A percentile compares a stretch with the other conserved stretches of the same genome.
These are phyloP conservation scores for Apamea sordens DNA, from an alignment of 2,888 invertebrate genomes.

Conservation along the genomic window DNA sequence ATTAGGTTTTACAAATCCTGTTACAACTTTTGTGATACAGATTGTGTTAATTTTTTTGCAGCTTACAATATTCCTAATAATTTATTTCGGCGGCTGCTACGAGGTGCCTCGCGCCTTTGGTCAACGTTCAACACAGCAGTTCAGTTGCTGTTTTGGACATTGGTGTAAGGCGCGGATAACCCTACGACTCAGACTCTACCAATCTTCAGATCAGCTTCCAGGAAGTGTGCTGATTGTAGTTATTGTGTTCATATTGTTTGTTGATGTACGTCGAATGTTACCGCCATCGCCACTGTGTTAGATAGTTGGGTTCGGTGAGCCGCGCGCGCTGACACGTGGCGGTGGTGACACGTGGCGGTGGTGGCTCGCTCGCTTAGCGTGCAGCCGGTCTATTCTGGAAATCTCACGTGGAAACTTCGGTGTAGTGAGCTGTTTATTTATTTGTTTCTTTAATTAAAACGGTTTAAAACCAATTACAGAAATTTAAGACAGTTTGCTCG, in stretches of 20 bases:
- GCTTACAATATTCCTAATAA: not conserved
- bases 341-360: not conserved
- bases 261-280: not conserved
- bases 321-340: not conserved
- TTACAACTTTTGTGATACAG: not conserved
- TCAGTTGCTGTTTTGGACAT: constrained; percentile 55
- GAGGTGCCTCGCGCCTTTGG: constrained; percentile 40
- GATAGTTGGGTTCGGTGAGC: not conserved
- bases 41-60: not conserved
- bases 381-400: not conserved
- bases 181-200: constrained; percentile 1
- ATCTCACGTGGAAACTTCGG: not conserved
- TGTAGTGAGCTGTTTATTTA: no score
- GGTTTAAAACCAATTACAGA: no score
- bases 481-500: no score
- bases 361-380: not conserved
- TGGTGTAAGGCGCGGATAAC: constrained; percentile 49
- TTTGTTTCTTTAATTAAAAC: no score
- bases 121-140: constrained; percentile 64
- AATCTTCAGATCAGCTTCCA: not conserved
- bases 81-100: not conserved
- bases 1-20: not conserved
- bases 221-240: not conserved
- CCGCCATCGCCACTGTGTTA: no score
- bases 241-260: not conserved